Evolutionary conservation across 2,797 vertebrate genomes (phyloP), one percentile per base, ranked within the genome.

Genomic region (Acropternis orthonyx): DNA sequence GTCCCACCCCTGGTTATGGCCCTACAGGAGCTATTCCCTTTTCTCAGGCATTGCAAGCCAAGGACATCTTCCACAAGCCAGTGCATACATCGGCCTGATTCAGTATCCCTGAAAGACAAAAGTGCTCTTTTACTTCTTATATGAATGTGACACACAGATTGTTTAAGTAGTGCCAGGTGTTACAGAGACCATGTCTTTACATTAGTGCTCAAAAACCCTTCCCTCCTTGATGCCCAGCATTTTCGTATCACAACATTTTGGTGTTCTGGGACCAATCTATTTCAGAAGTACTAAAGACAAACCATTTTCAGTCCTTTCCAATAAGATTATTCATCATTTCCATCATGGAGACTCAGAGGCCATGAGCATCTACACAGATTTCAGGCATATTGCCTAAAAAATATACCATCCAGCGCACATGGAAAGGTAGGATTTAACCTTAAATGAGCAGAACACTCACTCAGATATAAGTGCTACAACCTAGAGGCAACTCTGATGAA

Each of bases 31-130:
- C 28, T 30, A 36, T 52, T 49, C 23, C 36, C 37, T 66, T 10
- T 23, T 52, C 41, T 43, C 41, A 46, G 34, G 58, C 11, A 17
- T 44, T 39, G 34, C 39, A 52, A 27, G 30, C 16, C 58, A 52
- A 48, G 37, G 51, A 39, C 1, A 3, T 11, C 4, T 22, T 46
- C 30, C 43, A 37, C 22, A 58, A 62, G n/a, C 10, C 69, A 4
- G 14, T 30, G 43, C 12, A 0, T 26, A 18, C 2, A 0, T 17
- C 14, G 59, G 19, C 48, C 58, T 56, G 24, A 51, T 19, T 54
- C 55, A 32, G 14, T 39, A 52, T 5, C 48, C 34, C n/a, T 41
- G 23, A 27, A n/a, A 69, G 51, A 24, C 1, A 73, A 18, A 85
- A 49, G 36, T 34, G n/a, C 48, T 65, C 46, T 7, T 65, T 17